Percentiles rank a stretch among this genome's conserved stretches.
Evolutionary conservation across 2,888 invertebrate species (phyloP).

Genomic region (Branchellion lobata): DNA sequence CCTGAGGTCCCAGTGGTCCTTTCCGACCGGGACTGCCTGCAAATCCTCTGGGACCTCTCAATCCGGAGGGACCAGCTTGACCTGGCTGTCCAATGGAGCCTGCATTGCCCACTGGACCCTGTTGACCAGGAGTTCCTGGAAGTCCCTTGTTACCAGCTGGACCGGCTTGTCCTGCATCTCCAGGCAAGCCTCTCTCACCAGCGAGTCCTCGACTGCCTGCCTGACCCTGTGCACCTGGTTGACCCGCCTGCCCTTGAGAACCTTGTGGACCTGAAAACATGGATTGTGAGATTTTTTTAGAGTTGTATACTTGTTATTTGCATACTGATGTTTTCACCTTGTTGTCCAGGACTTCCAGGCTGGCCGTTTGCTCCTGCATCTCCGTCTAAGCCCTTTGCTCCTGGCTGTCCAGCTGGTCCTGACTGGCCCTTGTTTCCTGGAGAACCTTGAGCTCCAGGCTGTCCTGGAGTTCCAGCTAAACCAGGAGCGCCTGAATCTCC

Average conservation of each 20-base stretch:
- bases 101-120: conserved; percentile 28
- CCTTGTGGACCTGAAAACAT: conserved; percentile 44
- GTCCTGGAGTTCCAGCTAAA: conserved; percentile 40
- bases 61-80: conserved; percentile 1
- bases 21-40: conserved; percentile 50
- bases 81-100: conserved; percentile 42
- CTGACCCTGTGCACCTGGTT: conserved; percentile 29
- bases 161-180: conserved; percentile 42
- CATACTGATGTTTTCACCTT: no score
- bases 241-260: conserved; percentile 44
- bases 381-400: not conserved
- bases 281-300: no score
- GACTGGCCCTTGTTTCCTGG: conserved; percentile 44
- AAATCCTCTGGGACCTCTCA: conserved; percentile 43
- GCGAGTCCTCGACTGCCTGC: conserved; percentile 29
- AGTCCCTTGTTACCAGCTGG: conserved; percentile 35
- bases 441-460: conserved; percentile 50
- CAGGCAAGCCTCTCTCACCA: conserved; percentile 27
- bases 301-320: no score
- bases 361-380: not conserved
- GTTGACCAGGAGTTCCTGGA: conserved; percentile 35
- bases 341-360: not conserved
- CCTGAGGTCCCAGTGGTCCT: conserved; percentile 43
- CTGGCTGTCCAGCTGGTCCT: conserved; percentile 6
- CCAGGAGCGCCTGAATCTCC: conserved; percentile 47